phyloP scores from a whole-genome alignment of 2,113 vertebrate genomes.

The Sigmodon hispidus region DNA sequence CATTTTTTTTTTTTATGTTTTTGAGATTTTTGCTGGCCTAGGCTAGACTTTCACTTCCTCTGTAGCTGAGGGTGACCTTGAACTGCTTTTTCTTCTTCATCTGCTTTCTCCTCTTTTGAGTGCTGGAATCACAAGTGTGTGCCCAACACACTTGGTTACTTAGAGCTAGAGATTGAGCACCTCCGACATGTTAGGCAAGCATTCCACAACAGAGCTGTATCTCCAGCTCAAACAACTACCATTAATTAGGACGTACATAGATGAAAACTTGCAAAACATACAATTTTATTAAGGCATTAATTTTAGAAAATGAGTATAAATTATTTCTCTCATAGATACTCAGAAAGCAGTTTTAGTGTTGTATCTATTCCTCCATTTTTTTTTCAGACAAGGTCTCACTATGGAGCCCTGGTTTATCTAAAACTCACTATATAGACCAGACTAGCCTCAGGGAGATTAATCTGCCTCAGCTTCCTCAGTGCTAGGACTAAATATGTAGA shows the following conservation, averaged over 20 bases:
- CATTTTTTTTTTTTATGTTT: background rate
- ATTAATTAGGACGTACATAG: background rate
- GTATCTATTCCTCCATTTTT: background rate
- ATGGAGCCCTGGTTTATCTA: background rate
- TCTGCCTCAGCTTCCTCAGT: background rate
- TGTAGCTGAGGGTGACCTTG: background rate
- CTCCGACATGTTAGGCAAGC: background rate
- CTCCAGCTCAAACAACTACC: background rate
- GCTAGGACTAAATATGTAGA: background rate
- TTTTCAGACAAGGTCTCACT: background rate
- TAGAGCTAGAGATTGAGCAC: background rate
- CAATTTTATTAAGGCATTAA: conserved; percentile 4
- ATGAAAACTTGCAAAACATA: background rate
- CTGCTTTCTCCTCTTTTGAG: background rate
- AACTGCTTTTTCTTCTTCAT: background rate
- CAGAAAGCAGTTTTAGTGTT: background rate
- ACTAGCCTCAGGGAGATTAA: background rate
- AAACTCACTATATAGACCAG: background rate
- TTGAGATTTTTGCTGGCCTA: background rate
- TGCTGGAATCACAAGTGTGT: background rate
- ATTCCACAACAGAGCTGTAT: background rate
- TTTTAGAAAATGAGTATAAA: conserved; percentile 29
- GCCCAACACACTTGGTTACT: background rate
- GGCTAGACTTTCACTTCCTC: background rate
- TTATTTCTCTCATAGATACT: conserved; percentile 32